phyloP scores from a whole-genome alignment of 2,113 vertebrate genomes.

The Anthoscopus minutus region DNA sequence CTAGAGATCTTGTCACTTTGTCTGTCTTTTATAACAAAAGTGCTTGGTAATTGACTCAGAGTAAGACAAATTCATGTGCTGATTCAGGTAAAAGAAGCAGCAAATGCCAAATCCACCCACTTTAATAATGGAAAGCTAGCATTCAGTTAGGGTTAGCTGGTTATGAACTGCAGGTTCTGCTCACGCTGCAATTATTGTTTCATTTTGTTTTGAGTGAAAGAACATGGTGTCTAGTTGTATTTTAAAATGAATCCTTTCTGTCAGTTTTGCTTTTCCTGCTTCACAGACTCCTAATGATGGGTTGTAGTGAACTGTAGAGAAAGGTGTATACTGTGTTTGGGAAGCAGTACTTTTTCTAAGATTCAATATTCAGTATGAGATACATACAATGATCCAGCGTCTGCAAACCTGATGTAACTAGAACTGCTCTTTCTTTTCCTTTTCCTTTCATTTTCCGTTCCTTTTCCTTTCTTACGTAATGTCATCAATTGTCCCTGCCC shows the following conservation, averaged over 20 bases:
- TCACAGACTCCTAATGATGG: constrained; percentile 38
- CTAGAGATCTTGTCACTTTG: background rate
- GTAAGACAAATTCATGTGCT: background rate
- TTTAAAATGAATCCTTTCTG: constrained; percentile 42
- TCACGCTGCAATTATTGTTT: constrained; percentile 29
- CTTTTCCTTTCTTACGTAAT: too few species aligned
- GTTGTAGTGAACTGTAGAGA: background rate
- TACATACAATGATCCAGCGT: background rate
- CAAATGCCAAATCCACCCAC: constrained; percentile 3
- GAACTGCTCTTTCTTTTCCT: background rate
- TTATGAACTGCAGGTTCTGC: constrained; percentile 10
- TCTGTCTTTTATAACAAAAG: background rate
- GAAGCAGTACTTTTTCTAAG: background rate
- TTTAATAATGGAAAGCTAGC: constrained; percentile 9
- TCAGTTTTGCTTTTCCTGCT: constrained; percentile 48
- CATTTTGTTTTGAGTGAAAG: background rate
- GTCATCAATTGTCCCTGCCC: too few species aligned
- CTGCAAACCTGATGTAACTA: background rate
- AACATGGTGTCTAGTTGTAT: constrained; percentile 6
- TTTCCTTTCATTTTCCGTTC: background rate
- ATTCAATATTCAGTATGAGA: background rate
- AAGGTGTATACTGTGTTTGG: background rate
- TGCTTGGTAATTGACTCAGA: background rate
- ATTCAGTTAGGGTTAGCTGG: constrained; percentile 33
- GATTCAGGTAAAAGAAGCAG: background rate